These are phyloP conservation scores for Pogona vitticeps DNA, from an alignment of 2,113 vertebrate species.

Conservation along the genomic window DNA sequence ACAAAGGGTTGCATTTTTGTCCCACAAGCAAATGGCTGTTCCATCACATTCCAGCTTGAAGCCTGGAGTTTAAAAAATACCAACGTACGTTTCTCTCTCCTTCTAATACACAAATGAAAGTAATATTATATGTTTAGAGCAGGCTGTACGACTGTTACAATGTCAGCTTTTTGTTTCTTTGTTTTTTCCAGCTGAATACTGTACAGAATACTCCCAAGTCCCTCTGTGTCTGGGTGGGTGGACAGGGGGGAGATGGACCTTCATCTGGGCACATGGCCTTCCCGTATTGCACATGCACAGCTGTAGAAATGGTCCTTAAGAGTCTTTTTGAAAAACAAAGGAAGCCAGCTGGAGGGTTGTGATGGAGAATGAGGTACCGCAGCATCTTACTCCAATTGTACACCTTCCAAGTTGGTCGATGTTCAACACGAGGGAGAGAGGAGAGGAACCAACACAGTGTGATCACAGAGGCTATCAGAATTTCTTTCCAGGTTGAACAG, in stretches of 20 bases:
- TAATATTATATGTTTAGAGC: not conserved
- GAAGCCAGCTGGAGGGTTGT: not conserved
- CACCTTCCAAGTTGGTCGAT: not conserved
- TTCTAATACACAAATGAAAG: not conserved
- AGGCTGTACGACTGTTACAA: not conserved
- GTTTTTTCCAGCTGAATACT: not conserved
- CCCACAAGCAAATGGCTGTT: not conserved
- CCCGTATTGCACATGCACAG: not conserved
- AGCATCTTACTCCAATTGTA: not conserved
- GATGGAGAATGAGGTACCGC: not conserved
- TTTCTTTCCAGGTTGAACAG: not conserved
- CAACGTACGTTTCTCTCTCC: not conserved
- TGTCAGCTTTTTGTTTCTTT: not conserved
- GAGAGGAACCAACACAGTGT: not conserved
- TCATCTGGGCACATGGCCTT: not conserved
- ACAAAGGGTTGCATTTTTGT: not conserved
- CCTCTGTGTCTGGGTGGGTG: not conserved
- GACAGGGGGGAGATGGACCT: not conserved
- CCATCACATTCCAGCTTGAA: not conserved
- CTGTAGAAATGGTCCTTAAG: not conserved
- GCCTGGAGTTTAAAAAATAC: not conserved
- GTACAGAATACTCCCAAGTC: not conserved
- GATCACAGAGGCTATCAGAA: not conserved
- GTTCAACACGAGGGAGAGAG: not conserved
- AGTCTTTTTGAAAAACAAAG: too few species aligned